Percentiles rank a stretch among this genome's conserved stretches.
Evolutionary conservation across 2,888 invertebrate species (phyloP).

Genomic region (Labia minor): DNA sequence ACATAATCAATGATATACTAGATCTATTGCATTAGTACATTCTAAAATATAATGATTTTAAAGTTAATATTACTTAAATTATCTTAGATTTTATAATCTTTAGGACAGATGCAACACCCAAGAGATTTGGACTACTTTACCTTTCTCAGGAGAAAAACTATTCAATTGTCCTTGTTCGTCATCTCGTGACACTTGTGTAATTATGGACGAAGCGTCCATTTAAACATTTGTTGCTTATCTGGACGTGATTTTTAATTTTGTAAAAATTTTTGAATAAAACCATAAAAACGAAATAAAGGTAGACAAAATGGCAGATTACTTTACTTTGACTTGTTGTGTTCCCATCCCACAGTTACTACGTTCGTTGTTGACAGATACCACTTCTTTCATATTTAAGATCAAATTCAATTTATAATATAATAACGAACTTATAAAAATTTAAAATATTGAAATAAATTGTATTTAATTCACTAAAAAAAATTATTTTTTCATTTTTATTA

Average conservation of each 20-base stretch:
- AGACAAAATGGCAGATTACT: slow-evolving; percentile 31
- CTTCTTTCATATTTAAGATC: too few relatives aligned
- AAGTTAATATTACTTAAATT: neutral
- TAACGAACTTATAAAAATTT: too few relatives aligned
- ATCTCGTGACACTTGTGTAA: slow-evolving; percentile 95
- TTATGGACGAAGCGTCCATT: slow-evolving; percentile 99
- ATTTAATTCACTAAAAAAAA: too few relatives aligned
- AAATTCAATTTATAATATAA: too few relatives aligned
- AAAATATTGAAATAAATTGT: too few relatives aligned
- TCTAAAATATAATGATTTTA: neutral
- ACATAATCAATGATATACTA: too few relatives aligned
- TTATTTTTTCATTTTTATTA: too few relatives aligned
- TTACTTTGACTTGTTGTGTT: slow-evolving; percentile 27
- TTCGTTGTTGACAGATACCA: slow-evolving; percentile 13
- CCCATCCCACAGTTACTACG: neutral
- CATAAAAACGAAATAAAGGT: slow-evolving; percentile 26
- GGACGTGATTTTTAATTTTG: slow-evolving; percentile 26
- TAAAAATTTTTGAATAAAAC: slow-evolving; percentile 26
- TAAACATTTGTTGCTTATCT: slow-evolving; percentile 48
- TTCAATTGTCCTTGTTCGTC: slow-evolving; percentile 73
- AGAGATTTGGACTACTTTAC: slow-evolving; percentile 42
- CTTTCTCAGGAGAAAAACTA: slow-evolving; percentile 86
- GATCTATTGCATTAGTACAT: too few relatives aligned
- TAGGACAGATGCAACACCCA: slow-evolving; percentile 27
- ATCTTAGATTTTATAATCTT: neutral